phyloP scores from a whole-genome alignment of 2,888 invertebrate species.

The Zygogramma bicolorata region DNA sequence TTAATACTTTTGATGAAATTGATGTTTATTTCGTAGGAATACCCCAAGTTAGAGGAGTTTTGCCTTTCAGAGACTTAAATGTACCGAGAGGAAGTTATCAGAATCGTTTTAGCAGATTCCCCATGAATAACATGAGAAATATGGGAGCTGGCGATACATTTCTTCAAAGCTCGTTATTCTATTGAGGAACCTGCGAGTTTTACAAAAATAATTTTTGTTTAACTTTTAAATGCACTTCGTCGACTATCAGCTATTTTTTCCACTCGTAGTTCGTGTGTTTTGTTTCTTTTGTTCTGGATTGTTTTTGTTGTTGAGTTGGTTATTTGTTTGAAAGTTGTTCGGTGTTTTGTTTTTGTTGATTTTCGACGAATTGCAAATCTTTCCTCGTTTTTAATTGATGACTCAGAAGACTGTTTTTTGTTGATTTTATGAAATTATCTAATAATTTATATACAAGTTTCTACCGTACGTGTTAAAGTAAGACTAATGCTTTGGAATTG shows the following conservation, averaged over 20 bases:
- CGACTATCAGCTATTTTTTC: conserved; percentile 36
- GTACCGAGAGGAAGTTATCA: conserved; percentile 52
- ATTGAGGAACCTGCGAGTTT: conserved; percentile 42
- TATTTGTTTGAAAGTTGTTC: conserved; percentile 41
- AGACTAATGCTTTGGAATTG: conserved; percentile 32
- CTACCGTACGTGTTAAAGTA: conserved; percentile 39
- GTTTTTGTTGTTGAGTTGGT: conserved; percentile 42
- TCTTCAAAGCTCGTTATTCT: conserved; percentile 60
- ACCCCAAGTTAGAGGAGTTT: conserved; percentile 52
- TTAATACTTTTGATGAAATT: too few relatives aligned
- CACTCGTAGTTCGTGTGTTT: conserved; percentile 3
- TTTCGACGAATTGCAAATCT: conserved; percentile 36
- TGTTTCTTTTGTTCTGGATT: conserved; percentile 31
- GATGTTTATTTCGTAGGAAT: conserved; percentile 40
- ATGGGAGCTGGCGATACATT: conserved; percentile 63
- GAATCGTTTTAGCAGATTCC: conserved; percentile 49
- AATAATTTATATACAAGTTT: conserved; percentile 45
- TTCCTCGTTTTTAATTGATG: conserved; percentile 41
- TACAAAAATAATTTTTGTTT: conserved; percentile 36
- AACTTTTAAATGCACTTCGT: conserved; percentile 41
- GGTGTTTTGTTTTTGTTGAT: conserved; percentile 40
- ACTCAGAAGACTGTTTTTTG: conserved; percentile 45
- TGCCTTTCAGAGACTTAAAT: conserved; percentile 53
- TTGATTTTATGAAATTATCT: conserved; percentile 44
- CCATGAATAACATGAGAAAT: conserved; percentile 55